phyloP scores from a whole-genome alignment of 2,888 invertebrate species.

The Xanthostigma xanthostigma region DNA sequence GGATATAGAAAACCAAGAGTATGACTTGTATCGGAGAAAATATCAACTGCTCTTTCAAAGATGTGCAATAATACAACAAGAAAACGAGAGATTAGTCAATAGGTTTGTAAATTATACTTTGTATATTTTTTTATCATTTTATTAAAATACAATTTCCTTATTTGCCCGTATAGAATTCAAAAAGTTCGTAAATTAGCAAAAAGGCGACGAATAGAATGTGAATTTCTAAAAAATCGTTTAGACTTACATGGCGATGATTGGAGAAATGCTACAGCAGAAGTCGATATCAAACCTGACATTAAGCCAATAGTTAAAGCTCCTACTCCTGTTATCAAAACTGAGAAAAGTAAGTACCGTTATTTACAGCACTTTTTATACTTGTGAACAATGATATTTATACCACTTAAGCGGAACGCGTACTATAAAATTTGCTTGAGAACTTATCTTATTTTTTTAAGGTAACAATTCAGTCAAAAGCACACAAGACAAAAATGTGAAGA shows the following conservation, averaged over 20 bases:
- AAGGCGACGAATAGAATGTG: slow-evolving; percentile 50
- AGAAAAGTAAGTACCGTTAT: slow-evolving; percentile 17
- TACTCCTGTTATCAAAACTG: slow-evolving; percentile 15
- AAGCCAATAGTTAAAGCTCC: slow-evolving; percentile 15
- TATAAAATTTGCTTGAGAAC: too few species aligned
- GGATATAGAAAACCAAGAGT: slow-evolving; percentile 38
- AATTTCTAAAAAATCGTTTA: slow-evolving; percentile 49
- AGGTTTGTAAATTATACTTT: slow-evolving; percentile 26
- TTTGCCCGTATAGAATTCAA: slow-evolving; percentile 38
- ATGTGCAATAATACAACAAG: slow-evolving; percentile 62
- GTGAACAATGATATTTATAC: too few species aligned
- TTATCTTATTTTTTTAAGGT: slow-evolving; percentile 6
- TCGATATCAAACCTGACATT: slow-evolving; percentile 30
- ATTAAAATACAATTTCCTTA: slow-evolving; percentile 8
- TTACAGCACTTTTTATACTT: neutral
- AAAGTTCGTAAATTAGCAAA: slow-evolving; percentile 53
- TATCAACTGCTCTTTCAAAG: slow-evolving; percentile 56
- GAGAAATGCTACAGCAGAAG: slow-evolving; percentile 43
- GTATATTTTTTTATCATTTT: neutral
- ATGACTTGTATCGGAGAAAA: slow-evolving; percentile 56
- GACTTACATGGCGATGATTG: slow-evolving; percentile 57
- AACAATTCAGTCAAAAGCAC: slow-evolving; percentile 17
- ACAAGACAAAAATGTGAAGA: slow-evolving; percentile 19
- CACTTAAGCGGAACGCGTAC: too few species aligned
- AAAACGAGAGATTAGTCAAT: slow-evolving; percentile 58